These are phyloP conservation scores for Falco naumanni DNA, from an alignment of 2,797 vertebrate species.

Conservation along the genomic window DNA sequence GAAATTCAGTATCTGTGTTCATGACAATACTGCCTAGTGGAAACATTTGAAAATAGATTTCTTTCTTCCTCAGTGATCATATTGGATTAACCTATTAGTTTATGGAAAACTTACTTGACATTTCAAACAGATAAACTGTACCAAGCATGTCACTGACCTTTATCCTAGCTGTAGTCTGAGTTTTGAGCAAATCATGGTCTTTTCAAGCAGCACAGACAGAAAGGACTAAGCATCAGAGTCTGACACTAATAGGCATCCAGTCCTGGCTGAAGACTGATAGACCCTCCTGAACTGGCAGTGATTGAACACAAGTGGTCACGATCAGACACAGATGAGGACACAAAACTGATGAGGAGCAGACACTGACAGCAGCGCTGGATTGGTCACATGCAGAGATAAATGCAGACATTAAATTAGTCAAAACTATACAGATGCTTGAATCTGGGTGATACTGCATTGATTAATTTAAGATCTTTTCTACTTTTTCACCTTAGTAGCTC, in stretches of 20 bases:
- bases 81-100: conserved; percentile 31
- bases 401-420: accelerated
- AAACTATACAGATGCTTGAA: not conserved
- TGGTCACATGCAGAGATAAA: not conserved
- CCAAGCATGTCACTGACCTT: conserved; percentile 5
- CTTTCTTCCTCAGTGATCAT: conserved; percentile 4
- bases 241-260: not conserved
- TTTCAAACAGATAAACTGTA: conserved; percentile 17
- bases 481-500: not conserved
- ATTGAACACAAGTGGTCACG: not conserved
- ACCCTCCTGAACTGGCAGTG: not conserved
- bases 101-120: conserved; percentile 11
- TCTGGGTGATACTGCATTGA: not conserved
- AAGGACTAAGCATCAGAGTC: not conserved
- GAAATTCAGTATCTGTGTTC: not conserved
- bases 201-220: not conserved
- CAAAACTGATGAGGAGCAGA: not conserved
- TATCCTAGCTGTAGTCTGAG: not conserved
- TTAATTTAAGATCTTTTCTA: not conserved
- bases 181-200: not conserved
- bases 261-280: not conserved
- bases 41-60: conserved; percentile 23
- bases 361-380: not conserved
- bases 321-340: not conserved
- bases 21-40: not conserved